phyloP scores from a whole-genome alignment of 2,888 invertebrate genomes.

The Drosophila pullipes region DNA sequence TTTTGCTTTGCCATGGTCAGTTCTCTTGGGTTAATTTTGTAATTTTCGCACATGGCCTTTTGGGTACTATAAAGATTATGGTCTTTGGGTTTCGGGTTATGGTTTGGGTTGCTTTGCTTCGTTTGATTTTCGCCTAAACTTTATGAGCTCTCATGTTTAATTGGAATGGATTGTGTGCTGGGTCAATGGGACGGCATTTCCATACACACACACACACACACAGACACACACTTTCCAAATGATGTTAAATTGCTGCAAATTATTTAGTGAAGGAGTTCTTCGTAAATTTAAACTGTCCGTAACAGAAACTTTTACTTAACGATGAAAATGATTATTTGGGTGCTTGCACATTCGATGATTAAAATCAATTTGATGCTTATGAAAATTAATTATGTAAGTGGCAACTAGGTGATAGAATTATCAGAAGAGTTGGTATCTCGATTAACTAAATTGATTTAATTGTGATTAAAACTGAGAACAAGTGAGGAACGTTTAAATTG shows the following conservation, averaged over 20 bases:
- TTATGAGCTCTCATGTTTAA: conserved; percentile 55
- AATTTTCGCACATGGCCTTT: conserved; percentile 72
- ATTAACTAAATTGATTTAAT: conserved; percentile 1
- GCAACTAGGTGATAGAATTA: conserved; percentile 1
- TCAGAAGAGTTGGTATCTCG: conserved; percentile 1
- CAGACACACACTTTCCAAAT: conserved; percentile 38
- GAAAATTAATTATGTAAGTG: conserved; percentile 40
- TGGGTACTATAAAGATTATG: conserved; percentile 71
- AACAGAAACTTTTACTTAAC: conserved; percentile 22
- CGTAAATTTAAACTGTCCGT: conserved; percentile 14
- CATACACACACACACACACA: neutral
- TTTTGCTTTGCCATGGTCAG: conserved; percentile 40
- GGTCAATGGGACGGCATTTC: conserved; percentile 39
- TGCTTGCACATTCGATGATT: conserved; percentile 20
- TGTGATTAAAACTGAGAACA: neutral
- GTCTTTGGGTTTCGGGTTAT: conserved; percentile 35
- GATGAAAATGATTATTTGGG: conserved; percentile 21
- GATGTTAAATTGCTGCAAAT: conserved; percentile 52
- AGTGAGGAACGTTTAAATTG: neutral
- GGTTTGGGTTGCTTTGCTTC: conserved; percentile 5
- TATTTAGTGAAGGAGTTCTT: conserved; percentile 37
- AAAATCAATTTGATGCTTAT: conserved; percentile 31
- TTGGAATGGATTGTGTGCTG: conserved; percentile 63
- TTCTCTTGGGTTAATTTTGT: conserved; percentile 61
- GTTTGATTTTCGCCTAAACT: conserved; percentile 20